Evolutionary conservation across 2,888 invertebrate species (phyloP), one percentile per base, ranked within the genome.

Genomic region (Philereme vetulata): DNA sequence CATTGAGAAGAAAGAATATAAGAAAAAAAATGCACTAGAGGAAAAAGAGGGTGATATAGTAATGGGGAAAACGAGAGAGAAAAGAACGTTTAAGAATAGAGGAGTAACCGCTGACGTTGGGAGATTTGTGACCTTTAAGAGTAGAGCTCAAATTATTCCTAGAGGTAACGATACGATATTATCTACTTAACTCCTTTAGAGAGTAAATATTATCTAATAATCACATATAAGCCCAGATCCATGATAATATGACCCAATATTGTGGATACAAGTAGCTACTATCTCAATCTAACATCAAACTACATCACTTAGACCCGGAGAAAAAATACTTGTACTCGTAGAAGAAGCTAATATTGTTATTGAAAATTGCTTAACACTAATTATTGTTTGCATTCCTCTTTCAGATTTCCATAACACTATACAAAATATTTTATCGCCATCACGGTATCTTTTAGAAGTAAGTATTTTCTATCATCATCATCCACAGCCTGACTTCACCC

Each of bases 361-460:
- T 21, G 1, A 21, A 21, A 21, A 21, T 21, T 21, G 21, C 2
- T 21, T 21, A 21, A 21, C 1, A 33, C 5, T 46, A 9, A 4
- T 33, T 33, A 33, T 33, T 33, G 5, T 9, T 56, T 56, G 8
- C 11, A 32, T 11, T 38, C 49, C 1, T 60, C 21, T 77, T 74
- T 42, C 72, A 75, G 77, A 65, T 42, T 45, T 6, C 55, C 58
- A n/a, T n/a, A 7, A 38, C 4, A 8, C 38, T 5, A 21, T 36
- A 11, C 32, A 43, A 0, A 82, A 85, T 52, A 64, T 82, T 10
- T 55, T 87, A 64, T 80, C 87, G 4, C 85, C 87, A 1, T 79
- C 81, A 0, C 73, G 84, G 9, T 88, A 86, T 74, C 78, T 88
- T 40, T 57, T 87, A 32, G 85, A 88, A 77, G 87, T 87, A 64